phyloP scores from a whole-genome alignment of 2,113 vertebrate genomes.

The Chauna torquata region DNA sequence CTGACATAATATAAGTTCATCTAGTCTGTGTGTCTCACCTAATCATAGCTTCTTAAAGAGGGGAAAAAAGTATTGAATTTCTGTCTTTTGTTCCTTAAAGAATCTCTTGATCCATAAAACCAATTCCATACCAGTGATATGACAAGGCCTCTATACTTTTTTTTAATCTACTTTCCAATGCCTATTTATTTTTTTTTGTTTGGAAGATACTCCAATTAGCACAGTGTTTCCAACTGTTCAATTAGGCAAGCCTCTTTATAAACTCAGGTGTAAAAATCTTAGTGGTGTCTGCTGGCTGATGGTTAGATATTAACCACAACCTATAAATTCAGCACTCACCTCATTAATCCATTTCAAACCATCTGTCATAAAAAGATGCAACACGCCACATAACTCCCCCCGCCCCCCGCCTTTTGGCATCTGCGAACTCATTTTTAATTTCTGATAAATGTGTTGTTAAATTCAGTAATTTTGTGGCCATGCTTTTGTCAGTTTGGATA shows the following conservation, averaged over 20 bases:
- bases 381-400: neutral
- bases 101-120: neutral
- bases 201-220: neutral
- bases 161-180: neutral
- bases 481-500: conserved; percentile 1
- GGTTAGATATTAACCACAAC: conserved; percentile 38
- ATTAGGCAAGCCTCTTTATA: neutral
- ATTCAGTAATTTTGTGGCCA: neutral
- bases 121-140: neutral
- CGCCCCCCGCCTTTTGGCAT: neutral
- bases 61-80: neutral
- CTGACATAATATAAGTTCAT: neutral
- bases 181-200: neutral
- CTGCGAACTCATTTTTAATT: conserved; percentile 8
- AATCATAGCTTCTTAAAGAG: neutral
- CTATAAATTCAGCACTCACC: conserved; percentile 42
- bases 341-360: conserved; percentile 55
- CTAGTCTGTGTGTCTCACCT: neutral
- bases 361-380: conserved; percentile 56
- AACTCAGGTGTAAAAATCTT: neutral
- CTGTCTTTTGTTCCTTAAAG: neutral
- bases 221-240: neutral
- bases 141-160: neutral
- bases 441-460: neutral
- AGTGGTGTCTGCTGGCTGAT: neutral